Conservation (phyloP, 2,888 invertebrate species). For the Cactoblastis cactorum region DNA sequence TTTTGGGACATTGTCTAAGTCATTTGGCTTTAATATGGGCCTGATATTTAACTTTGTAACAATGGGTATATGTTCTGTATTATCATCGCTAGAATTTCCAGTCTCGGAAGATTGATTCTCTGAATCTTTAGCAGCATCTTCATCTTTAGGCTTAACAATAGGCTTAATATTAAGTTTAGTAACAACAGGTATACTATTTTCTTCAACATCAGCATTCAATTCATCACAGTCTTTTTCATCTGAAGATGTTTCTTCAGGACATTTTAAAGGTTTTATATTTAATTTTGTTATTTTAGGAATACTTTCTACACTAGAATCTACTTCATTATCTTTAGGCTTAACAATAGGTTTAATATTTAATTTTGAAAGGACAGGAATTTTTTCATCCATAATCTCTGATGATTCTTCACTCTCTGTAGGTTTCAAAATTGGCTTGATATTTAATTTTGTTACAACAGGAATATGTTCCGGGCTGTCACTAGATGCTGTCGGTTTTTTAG, state of each 20-base stretch:
- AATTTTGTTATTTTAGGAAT: conserved; percentile 75
- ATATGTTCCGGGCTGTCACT: conserved; percentile 57
- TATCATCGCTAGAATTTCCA: conserved; percentile 71
- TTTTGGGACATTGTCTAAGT: conserved; percentile 39
- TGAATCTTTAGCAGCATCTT: conserved; percentile 57
- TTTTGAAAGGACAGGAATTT: conserved; percentile 76
- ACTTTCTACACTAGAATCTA: conserved; percentile 66
- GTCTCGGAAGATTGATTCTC: conserved; percentile 71
- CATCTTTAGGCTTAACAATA: conserved; percentile 70
- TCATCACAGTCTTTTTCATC: conserved; percentile 70
- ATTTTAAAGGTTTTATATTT: conserved; percentile 76
- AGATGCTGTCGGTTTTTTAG: conserved; percentile 38
- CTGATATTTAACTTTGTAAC: conserved; percentile 80
- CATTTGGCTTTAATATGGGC: conserved; percentile 68
- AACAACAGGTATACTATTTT: conserved; percentile 69
- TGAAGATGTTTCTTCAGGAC: conserved; percentile 61
- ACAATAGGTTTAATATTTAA: conserved; percentile 76
- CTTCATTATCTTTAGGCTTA: conserved; percentile 69
- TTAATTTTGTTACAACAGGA: conserved; percentile 65
- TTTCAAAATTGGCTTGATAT: conserved; percentile 71
- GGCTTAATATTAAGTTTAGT: conserved; percentile 79
- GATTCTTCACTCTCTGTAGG: conserved; percentile 53
- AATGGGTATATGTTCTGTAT: conserved; percentile 65
- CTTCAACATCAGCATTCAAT: conserved; percentile 51
- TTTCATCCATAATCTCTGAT: conserved; percentile 50